Conservation (phyloP, 2,113 vertebrate genomes). For the Callorhinus ursinus region DNA sequence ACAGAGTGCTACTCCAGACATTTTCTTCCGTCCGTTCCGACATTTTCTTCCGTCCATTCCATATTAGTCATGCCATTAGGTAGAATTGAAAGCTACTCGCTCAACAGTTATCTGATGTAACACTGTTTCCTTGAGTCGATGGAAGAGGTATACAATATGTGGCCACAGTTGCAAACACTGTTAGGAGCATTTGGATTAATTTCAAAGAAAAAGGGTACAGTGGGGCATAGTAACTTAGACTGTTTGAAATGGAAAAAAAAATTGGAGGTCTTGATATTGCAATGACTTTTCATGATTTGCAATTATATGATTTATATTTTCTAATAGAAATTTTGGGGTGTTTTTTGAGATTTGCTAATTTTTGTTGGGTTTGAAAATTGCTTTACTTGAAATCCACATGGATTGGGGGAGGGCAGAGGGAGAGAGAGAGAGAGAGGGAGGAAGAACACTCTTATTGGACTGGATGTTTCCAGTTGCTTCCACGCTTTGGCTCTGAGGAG, state of each 20-base stretch:
- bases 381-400: neutral
- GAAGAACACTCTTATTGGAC: fast-evolving
- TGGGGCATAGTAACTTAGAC: neutral
- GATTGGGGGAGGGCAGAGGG: neutral
- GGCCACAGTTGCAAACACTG: neutral
- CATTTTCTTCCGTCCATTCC: neutral
- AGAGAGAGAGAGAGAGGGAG: neutral
- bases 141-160: neutral
- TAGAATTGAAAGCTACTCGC: neutral
- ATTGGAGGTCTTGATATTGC: neutral
- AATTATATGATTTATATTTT: neutral
- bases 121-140: neutral
- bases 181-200: neutral
- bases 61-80: neutral
- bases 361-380: neutral
- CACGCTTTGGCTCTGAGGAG: fast-evolving
- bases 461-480: neutral
- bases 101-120: neutral
- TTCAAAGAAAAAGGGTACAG: neutral
- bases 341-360: neutral
- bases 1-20: neutral
- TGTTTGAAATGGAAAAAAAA: neutral
- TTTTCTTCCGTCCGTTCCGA: neutral
- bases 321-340: neutral
- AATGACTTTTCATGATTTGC: neutral